Evolutionary conservation across 2,888 invertebrate genomes (phyloP).

Genomic region (Nasonia oneida): DNA sequence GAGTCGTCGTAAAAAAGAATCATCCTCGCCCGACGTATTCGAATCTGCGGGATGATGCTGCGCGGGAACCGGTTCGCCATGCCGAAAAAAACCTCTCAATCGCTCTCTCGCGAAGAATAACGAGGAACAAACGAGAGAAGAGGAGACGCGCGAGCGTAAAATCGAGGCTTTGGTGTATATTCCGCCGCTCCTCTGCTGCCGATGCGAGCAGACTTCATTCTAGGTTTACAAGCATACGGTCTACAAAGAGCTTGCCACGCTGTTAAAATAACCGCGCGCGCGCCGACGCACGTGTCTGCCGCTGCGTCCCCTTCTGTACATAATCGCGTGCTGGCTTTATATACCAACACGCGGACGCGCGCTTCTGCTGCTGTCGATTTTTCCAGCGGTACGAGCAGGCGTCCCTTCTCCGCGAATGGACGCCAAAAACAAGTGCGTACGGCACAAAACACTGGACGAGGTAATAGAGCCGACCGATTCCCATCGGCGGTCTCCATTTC

Average conservation of each 20-base stretch:
- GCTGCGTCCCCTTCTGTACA: constrained; percentile 40
- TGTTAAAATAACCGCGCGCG: constrained; percentile 79
- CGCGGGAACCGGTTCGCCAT: constrained; percentile 44
- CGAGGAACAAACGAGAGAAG: constrained; percentile 13
- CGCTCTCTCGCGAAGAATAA: background rate
- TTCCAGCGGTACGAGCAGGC: background rate
- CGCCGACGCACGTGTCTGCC: constrained; percentile 68
- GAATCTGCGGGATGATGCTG: background rate
- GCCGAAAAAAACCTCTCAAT: background rate
- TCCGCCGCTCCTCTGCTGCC: constrained; percentile 65
- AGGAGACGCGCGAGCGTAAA: constrained; percentile 29
- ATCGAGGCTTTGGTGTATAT: constrained; percentile 54
- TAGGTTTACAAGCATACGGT: constrained; percentile 79
- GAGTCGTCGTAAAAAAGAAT: constrained; percentile 52
- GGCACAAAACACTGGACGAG: background rate
- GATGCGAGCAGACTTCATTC: constrained; percentile 77
- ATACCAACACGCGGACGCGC: constrained; percentile 10
- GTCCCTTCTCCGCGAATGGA: background rate
- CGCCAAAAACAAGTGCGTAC: background rate
- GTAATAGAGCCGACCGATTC: background rate
- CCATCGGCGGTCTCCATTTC: constrained; percentile 15
- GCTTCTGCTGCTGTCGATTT: background rate
- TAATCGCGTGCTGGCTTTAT: constrained; percentile 49
- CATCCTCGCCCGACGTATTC: constrained; percentile 43
- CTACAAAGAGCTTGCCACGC: constrained; percentile 79